Evolutionary conservation across 2,113 vertebrate genomes (phyloP).

Genomic region (Cebidichthys violaceus): DNA sequence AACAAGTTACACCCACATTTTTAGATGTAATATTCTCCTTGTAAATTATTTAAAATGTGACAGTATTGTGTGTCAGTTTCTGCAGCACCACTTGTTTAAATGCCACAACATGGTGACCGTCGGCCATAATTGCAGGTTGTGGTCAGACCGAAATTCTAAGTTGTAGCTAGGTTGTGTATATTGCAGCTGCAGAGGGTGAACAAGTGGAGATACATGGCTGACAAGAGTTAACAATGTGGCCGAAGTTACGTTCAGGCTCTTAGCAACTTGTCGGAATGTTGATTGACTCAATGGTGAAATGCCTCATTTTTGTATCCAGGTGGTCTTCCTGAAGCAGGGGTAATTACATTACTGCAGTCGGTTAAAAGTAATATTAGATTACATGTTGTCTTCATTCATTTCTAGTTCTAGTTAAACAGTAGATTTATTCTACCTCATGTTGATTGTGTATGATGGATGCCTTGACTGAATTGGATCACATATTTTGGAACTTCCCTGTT

Average conservation of each 20-base stretch:
- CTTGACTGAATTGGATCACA: constrained; percentile 15
- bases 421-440: not conserved
- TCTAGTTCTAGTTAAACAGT: not conserved
- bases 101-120: constrained; percentile 57
- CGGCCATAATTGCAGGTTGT: constrained; percentile 72
- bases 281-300: constrained; percentile 44
- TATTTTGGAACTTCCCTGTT: constrained; percentile 7
- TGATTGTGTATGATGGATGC: not conserved
- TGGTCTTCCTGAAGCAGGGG: not conserved
- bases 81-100: constrained; percentile 32
- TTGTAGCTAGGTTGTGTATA: constrained; percentile 57
- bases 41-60: constrained; percentile 18
- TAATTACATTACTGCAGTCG: not conserved
- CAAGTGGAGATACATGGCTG: constrained; percentile 45
- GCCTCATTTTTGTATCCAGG: constrained; percentile 18
- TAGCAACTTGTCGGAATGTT: constrained; percentile 55
- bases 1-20: not conserved
- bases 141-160: constrained; percentile 70
- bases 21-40: not conserved
- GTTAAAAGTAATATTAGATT: not conserved
- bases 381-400: too few relatives aligned
- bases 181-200: constrained; percentile 50
- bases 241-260: constrained; percentile 55
- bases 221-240: constrained; percentile 66
- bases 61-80: constrained; percentile 5